Conservation (phyloP, 1,140 invertebrate genomes). For the Nasonia giraulti region DNA sequence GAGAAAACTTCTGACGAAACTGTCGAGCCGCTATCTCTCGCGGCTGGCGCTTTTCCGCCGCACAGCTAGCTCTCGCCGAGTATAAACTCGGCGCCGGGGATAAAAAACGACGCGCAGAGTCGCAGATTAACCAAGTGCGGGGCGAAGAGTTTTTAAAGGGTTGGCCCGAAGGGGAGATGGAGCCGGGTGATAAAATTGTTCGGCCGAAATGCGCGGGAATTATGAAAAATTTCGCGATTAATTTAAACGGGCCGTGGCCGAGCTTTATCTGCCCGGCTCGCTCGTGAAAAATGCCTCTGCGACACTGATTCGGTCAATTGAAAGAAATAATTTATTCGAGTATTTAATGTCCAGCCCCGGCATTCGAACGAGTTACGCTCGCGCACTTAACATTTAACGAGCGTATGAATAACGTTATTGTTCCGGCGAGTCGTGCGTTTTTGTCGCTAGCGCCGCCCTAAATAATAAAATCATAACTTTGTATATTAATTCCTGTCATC, state of each 20-base stretch:
- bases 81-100: not conserved
- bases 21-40: constrained; percentile 34
- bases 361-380: not conserved
- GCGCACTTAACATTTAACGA: not conserved
- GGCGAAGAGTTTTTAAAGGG: constrained; percentile 33
- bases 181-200: constrained; percentile 41
- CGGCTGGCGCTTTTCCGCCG: not conserved
- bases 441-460: not conserved
- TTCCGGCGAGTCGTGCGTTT: not conserved
- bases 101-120: constrained; percentile 30
- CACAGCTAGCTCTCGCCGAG: not conserved
- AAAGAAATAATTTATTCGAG: not conserved
- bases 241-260: constrained; percentile 27
- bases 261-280: not conserved
- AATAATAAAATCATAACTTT: not conserved
- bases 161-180: constrained; percentile 20
- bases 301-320: not conserved
- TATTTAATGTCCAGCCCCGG: not conserved
- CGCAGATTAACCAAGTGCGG: constrained; percentile 29
- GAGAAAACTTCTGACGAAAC: constrained; percentile 39
- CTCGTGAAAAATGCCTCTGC: not conserved
- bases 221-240: constrained; percentile 39
- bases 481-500: not conserved
- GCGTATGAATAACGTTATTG: not conserved
- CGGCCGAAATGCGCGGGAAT: constrained; percentile 16